Conservation (phyloP, 2,113 vertebrate species). For the Antennarius striatus region DNA sequence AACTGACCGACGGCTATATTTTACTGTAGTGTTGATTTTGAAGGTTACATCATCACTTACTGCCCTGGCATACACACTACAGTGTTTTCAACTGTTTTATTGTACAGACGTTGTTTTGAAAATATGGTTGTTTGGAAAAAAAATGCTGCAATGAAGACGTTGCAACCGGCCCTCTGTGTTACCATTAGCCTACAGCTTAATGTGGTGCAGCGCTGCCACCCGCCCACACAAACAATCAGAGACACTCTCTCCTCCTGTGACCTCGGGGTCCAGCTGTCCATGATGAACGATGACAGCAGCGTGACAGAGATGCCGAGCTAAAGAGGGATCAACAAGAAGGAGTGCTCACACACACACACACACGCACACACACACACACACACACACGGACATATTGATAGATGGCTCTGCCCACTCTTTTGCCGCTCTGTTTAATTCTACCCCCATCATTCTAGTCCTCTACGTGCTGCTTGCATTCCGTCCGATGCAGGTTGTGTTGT, state of each 20-base stretch:
- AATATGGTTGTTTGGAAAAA: too few species aligned
- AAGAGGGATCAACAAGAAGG: constrained; percentile 67
- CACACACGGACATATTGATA: constrained; percentile 31
- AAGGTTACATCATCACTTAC: too few species aligned
- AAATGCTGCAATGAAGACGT: too few species aligned
- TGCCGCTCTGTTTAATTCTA: constrained; percentile 4
- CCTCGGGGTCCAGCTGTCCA: constrained; percentile 48
- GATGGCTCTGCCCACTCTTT: constrained; percentile 43
- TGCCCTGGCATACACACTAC: too few species aligned
- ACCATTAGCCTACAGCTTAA: constrained; percentile 1
- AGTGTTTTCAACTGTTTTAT: too few species aligned
- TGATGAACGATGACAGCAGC: constrained; percentile 69
- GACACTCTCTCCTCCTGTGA: constrained; percentile 36
- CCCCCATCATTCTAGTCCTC: constrained; percentile 17
- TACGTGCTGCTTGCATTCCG: constrained; percentile 23
- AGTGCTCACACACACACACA: constrained; percentile 39
- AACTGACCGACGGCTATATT: too few species aligned
- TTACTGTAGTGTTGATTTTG: too few species aligned
- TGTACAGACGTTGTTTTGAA: too few species aligned
- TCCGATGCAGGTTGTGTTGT: constrained; percentile 4
- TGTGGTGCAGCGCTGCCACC: background rate
- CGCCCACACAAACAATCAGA: constrained; percentile 14
- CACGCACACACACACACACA: constrained; percentile 29
- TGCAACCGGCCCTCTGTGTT: background rate
- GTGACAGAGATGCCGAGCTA: constrained; percentile 55